These are phyloP conservation scores for Amphipoea oculea DNA, from an alignment of 2,888 invertebrate species.

Conservation along the genomic window DNA sequence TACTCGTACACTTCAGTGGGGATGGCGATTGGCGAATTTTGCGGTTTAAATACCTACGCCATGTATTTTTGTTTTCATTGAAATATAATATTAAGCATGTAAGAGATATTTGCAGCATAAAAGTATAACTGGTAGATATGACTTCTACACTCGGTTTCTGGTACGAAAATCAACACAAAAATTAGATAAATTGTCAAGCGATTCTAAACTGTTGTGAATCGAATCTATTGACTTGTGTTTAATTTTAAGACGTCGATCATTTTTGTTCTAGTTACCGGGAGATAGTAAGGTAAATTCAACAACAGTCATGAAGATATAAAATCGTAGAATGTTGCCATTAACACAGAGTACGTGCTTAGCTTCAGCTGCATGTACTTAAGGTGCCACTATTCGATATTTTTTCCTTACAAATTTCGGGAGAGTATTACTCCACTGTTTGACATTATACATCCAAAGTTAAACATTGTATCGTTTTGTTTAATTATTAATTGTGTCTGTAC, in stretches of 20 bases:
- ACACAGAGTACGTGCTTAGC: not conserved
- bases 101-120: not conserved
- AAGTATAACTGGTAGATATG: not conserved
- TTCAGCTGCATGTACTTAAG: not conserved
- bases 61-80: not conserved
- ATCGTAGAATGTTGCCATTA: not conserved
- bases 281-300: not conserved
- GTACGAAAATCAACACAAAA: not conserved
- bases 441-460: too few relatives aligned
- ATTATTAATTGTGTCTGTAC: too few relatives aligned
- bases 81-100: not conserved
- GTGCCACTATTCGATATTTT: too few relatives aligned
- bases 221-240: not conserved
- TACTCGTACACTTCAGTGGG: constrained; percentile 19
- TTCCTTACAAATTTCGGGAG: too few relatives aligned
- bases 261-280: not conserved
- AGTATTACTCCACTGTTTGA: too few relatives aligned
- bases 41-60: not conserved
- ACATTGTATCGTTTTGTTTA: too few relatives aligned
- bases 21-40: constrained; percentile 17
- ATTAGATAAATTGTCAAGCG: not conserved
- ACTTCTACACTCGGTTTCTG: not conserved
- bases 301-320: not conserved
- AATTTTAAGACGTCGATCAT: not conserved
- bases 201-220: not conserved